Evolutionary conservation across 2,888 invertebrate species (phyloP).

Genomic region (Poecilobothrus nobilitatus): DNA sequence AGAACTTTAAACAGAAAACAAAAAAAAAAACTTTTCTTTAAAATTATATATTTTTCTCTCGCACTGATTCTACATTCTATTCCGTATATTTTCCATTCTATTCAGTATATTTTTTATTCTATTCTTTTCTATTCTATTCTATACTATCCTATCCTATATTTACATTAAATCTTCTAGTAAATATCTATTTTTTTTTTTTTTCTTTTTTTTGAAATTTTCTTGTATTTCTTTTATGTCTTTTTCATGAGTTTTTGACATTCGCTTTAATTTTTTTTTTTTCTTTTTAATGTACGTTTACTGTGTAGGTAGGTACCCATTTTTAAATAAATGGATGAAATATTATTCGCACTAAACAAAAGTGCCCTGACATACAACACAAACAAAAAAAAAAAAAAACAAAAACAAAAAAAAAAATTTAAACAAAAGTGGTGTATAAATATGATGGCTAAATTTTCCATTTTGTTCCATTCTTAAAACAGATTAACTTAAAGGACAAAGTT

Average conservation of each 20-base stretch:
- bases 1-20: too few species aligned
- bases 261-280: background rate
- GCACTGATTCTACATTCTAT: too few species aligned
- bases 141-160: too few species aligned
- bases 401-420: too few species aligned
- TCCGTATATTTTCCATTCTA: too few species aligned
- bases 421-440: background rate
- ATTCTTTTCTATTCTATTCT: too few species aligned
- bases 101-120: too few species aligned
- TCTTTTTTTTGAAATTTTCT: background rate
- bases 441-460: background rate
- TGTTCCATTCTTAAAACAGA: background rate
- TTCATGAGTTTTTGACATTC: background rate
- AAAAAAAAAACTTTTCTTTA: too few species aligned
- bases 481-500: background rate
- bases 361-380: background rate
- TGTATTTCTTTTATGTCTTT: background rate
- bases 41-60: too few species aligned
- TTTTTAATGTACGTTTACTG: background rate
- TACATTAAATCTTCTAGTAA: too few species aligned
- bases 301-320: background rate
- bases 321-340: background rate
- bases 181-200: too few species aligned
- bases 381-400: background rate
- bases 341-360: background rate